Conservation (phyloP, 2,888 invertebrate genomes). For the Ichneumoninae sp. region DNA sequence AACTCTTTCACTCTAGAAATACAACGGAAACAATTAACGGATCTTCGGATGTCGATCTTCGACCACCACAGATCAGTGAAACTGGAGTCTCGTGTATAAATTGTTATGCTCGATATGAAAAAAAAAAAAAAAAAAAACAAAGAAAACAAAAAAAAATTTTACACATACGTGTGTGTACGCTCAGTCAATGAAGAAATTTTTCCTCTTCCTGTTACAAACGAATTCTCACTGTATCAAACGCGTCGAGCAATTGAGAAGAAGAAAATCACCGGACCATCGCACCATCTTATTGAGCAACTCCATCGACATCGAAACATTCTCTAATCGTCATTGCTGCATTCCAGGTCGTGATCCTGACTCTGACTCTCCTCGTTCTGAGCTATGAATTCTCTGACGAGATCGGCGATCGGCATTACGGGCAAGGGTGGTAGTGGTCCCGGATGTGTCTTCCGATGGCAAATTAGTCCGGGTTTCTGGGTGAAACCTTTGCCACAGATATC, state of each 20-base stretch:
- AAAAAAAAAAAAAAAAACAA: neutral
- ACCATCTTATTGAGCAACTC: neutral
- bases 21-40: neutral
- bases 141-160: neutral
- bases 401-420: slow-evolving; percentile 83
- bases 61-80: neutral
- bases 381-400: slow-evolving; percentile 82
- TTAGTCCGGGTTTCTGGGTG: slow-evolving; percentile 82
- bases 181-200: neutral
- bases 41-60: neutral
- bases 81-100: neutral
- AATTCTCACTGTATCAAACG: neutral
- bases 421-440: slow-evolving; percentile 81
- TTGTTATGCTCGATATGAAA: neutral
- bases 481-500: slow-evolving; percentile 83
- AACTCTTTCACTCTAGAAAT: neutral
- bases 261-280: neutral
- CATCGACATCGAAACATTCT: neutral
- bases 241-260: neutral
- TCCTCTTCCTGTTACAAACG: neutral
- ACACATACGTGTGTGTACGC: neutral
- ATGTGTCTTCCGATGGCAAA: slow-evolving; percentile 82
- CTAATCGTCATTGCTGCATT: slow-evolving; percentile 29
- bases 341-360: slow-evolving; percentile 44
- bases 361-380: slow-evolving; percentile 68